Conservation (phyloP, 1,140 invertebrate species). For the Trinorchestia longiramus region DNA sequence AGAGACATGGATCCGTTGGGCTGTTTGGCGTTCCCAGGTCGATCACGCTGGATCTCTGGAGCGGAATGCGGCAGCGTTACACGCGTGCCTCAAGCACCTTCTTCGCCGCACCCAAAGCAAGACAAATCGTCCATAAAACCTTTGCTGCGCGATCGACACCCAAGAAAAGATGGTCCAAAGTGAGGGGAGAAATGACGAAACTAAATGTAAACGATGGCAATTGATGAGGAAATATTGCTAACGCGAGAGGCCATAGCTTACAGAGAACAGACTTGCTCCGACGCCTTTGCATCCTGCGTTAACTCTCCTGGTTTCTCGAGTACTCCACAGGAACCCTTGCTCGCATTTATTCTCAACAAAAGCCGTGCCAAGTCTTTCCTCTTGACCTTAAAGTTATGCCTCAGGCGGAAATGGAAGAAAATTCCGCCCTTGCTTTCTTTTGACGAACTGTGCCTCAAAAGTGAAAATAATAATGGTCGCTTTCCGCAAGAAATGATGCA, state of each 20-base stretch:
- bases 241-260: slow-evolving; percentile 48
- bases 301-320: neutral
- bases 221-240: slow-evolving; percentile 51
- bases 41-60: neutral
- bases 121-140: slow-evolving; percentile 52
- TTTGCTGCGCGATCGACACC: slow-evolving; percentile 47
- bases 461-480: slow-evolving; percentile 8
- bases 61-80: neutral
- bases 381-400: slow-evolving; percentile 39
- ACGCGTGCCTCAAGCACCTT: slow-evolving; percentile 11
- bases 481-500: neutral
- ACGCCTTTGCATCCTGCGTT: neutral
- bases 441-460: neutral
- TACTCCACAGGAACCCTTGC: slow-evolving; percentile 16
- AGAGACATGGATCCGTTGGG: neutral
- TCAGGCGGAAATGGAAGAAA: neutral
- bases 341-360: slow-evolving; percentile 34
- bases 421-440: slow-evolving; percentile 8
- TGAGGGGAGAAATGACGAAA: slow-evolving; percentile 52
- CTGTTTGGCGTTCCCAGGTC: neutral
- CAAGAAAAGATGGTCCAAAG: slow-evolving; percentile 9
- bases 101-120: slow-evolving; percentile 20
- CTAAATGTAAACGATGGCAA: slow-evolving; percentile 50
- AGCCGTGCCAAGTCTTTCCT: slow-evolving; percentile 9
- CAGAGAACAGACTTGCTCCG: neutral